A percentile compares a stretch with the other conserved stretches of the same genome.
phyloP scores from a whole-genome alignment of 2,888 invertebrate genomes.

The Oegoconia quadripuncta region DNA sequence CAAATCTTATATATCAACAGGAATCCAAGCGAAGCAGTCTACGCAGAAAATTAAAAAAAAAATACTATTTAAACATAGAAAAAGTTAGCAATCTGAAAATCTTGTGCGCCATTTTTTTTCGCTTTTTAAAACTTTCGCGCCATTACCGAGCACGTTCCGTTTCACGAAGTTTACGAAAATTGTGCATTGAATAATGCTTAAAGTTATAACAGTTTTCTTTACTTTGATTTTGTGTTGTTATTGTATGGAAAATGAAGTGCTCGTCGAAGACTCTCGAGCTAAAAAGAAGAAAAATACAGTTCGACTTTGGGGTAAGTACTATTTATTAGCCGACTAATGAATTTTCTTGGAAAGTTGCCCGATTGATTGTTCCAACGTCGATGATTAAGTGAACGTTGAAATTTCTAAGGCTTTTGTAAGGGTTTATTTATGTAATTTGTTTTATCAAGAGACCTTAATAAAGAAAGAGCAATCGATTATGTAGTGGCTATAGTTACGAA shows the following conservation, averaged over 20 bases:
- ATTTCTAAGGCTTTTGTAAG: too few relatives aligned
- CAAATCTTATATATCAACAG: conserved; percentile 57
- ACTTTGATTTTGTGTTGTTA: conserved; percentile 52
- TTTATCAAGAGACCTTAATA: too few relatives aligned
- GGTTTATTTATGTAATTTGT: too few relatives aligned
- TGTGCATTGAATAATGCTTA: conserved; percentile 40
- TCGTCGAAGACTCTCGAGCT: conserved; percentile 54
- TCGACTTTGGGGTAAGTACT: conserved; percentile 56
- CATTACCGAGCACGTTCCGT: conserved; percentile 2
- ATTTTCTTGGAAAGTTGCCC: too few relatives aligned
- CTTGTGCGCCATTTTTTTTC: not conserved
- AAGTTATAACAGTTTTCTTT: conserved; percentile 38
- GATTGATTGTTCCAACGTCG: too few relatives aligned
- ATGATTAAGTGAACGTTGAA: too few relatives aligned
- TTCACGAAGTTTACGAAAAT: not conserved
- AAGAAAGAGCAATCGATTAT: too few relatives aligned
- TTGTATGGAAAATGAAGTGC: conserved; percentile 44
- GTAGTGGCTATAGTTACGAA: too few relatives aligned
- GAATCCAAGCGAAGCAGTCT: conserved; percentile 41
- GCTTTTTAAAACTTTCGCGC: conserved; percentile 6
- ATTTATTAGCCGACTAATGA: too few relatives aligned
- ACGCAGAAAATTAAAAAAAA: conserved; percentile 17
- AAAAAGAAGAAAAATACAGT: conserved; percentile 58
- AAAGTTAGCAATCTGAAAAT: conserved; percentile 3
- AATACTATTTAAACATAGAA: conserved; percentile 5